Evolutionary conservation across 2,888 invertebrate genomes (phyloP).

Genomic region (Onchidella celtica): DNA sequence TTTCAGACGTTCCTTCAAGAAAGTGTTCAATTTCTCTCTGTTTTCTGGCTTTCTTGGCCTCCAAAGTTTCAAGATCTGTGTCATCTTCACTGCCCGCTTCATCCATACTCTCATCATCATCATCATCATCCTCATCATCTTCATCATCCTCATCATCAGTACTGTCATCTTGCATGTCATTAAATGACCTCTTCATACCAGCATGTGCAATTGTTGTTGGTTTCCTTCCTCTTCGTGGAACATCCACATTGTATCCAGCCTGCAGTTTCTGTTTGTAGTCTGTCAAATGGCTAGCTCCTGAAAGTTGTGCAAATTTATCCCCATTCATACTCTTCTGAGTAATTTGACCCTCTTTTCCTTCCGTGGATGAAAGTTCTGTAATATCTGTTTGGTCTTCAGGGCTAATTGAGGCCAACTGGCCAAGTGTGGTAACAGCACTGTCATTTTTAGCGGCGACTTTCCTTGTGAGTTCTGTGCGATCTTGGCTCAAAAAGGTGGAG

Average conservation of each 20-base stretch:
- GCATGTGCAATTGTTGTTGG: background rate
- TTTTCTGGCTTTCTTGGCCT: background rate
- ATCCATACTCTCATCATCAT: constrained; percentile 6
- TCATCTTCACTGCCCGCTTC: constrained; percentile 23
- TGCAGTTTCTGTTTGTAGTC: background rate
- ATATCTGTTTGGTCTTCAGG: background rate
- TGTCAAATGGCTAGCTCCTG: background rate
- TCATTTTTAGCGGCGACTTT: background rate
- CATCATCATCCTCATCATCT: constrained; percentile 25
- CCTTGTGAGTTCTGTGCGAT: constrained; percentile 8
- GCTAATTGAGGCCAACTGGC: background rate
- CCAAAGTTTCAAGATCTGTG: background rate
- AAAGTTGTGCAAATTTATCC: background rate
- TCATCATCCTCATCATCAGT: background rate
- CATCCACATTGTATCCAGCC: background rate
- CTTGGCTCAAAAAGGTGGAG: constrained; percentile 4
- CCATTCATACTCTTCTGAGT: background rate
- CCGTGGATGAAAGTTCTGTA: background rate
- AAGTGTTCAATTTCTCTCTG: constrained; percentile 3
- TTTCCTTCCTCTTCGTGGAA: background rate
- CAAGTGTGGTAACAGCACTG: background rate
- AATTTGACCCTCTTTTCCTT: background rate
- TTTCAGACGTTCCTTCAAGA: background rate
- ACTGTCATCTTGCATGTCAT: background rate
- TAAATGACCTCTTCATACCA: background rate